Evolutionary conservation across 2,113 vertebrate species (phyloP), one percentile per base, ranked within the genome.

Genomic region (Heliornis fulica): DNA sequence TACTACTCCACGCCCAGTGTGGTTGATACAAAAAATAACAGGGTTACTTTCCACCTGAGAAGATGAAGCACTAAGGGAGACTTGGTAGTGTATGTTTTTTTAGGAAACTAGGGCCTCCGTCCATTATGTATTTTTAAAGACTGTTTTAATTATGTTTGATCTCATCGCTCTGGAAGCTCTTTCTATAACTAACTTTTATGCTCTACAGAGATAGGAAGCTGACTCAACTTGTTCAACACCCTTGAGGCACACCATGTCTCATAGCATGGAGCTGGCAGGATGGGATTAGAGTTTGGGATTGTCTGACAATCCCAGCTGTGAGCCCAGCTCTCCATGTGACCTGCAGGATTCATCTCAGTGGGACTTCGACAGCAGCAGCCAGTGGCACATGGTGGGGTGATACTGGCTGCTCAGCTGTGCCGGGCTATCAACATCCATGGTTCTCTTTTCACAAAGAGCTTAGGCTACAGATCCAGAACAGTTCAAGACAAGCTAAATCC

Each of bases 271-370:
- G 63, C 53, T 76, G 54, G 63, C 38, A 56, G 77, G 75, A 74
- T 3, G 1, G 74, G 65, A 83, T 92, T 92, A 90, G 78, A 81
- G 71, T 22, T 85, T 4, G 4, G 57, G 82, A 63, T 71, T 93
- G 56, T 91, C 69, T 91, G 78, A 68, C 72, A 81, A n/a, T n/a
- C 77, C 81, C 96, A 96, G 89, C 91, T 94, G 91, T 82, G 74
- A 93, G 57, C 77, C 79, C 70, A 56, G 51, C 31, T 75, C 48
- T 79, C 82, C 61, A 26, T 82, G 82, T 93, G 90, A 95, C 65
- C 84, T 23, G 48, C 31, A 23, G 48, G 74, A 76, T 87, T 91
- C 63, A 43, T 78, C 28, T 59, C 87, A 64, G 74, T 40, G 82
- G 82, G 81, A 90, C 91, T 87, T 28, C 65, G 36, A 85, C 74